Evolutionary conservation across 2,113 vertebrate species (phyloP).

Genomic region (Electrona antarctica): DNA sequence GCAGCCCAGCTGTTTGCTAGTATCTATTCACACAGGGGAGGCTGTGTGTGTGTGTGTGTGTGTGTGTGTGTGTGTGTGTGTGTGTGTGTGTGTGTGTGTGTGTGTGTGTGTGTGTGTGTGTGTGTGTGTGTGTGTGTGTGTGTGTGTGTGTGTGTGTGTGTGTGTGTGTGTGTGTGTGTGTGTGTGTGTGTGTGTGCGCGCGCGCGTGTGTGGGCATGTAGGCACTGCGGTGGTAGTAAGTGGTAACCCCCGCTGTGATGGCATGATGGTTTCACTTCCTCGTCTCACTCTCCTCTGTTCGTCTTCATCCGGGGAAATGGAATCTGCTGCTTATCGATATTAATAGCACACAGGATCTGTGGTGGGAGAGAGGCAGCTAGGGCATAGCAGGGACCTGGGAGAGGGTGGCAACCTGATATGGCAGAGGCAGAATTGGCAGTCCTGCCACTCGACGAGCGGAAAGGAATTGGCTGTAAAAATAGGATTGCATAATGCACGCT

Average conservation of each 20-base stretch:
- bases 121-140: not conserved
- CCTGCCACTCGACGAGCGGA: slow-evolving; percentile 74
- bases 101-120: not conserved
- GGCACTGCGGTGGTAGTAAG: slow-evolving; percentile 42
- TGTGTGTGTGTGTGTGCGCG: slow-evolving; percentile 5
- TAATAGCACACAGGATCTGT: slow-evolving; percentile 87
- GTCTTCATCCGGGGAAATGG: slow-evolving; percentile 85
- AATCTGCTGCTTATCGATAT: slow-evolving; percentile 88
- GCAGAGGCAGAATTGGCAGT: slow-evolving; percentile 74
- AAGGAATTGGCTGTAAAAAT: slow-evolving; percentile 75
- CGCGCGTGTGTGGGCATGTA: not conserved
- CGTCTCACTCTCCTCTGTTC: slow-evolving; percentile 41
- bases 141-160: slow-evolving; percentile 1
- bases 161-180: not conserved
- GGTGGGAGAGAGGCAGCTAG: slow-evolving; percentile 72
- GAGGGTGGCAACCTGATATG: slow-evolving; percentile 82
- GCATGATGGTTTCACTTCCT: slow-evolving; percentile 45
- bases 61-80: not conserved
- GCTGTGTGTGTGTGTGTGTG: not conserved
- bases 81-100: not conserved
- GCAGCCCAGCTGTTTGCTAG: slow-evolving; percentile 6
- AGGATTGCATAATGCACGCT: slow-evolving; percentile 77
- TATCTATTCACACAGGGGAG: slow-evolving; percentile 15
- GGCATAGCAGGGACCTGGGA: slow-evolving; percentile 68
- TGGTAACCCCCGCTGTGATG: slow-evolving; percentile 40